phyloP scores from a whole-genome alignment of 1,140 invertebrate genomes.

The Megathymus violae region DNA sequence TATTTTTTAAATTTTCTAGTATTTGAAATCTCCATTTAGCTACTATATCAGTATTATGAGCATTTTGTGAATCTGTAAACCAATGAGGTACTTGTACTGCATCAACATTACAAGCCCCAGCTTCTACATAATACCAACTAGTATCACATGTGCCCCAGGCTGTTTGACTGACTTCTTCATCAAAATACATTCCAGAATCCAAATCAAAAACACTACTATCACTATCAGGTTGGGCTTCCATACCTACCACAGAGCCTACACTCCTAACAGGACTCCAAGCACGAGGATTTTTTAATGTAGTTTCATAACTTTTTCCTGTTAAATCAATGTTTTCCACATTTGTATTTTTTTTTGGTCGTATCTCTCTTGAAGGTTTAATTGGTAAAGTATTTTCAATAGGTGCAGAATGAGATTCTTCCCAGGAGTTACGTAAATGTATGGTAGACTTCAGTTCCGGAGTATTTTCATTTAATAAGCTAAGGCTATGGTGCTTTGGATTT shows the following conservation, averaged over 20 bases:
- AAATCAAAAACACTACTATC: conserved; percentile 91
- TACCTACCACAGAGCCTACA: conserved; percentile 90
- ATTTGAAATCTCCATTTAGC: conserved; percentile 91
- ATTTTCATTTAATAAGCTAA: conserved; percentile 74
- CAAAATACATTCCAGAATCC: conserved; percentile 90
- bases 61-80: conserved; percentile 86
- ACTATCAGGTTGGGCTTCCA: conserved; percentile 91
- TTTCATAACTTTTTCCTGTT: conserved; percentile 87
- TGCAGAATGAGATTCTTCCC: conserved; percentile 83
- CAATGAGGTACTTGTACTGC: conserved; percentile 89
- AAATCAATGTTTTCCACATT: conserved; percentile 81
- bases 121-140: conserved; percentile 90
- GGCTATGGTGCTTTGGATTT: conserved; percentile 77
- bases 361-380: conserved; percentile 72
- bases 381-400: conserved; percentile 80
- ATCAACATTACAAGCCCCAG: conserved; percentile 91
- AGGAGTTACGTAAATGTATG: conserved; percentile 72
- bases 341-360: conserved; percentile 66
- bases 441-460: conserved; percentile 68
- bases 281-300: conserved; percentile 88
- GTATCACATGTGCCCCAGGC: conserved; percentile 91
- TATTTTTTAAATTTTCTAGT: conserved; percentile 87
- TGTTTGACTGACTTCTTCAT: conserved; percentile 88
- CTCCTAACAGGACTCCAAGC: conserved; percentile 93
- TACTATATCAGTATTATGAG: conserved; percentile 86